Conservation (phyloP, 2,113 vertebrate genomes). For the Hippocampus mohnikei region DNA sequence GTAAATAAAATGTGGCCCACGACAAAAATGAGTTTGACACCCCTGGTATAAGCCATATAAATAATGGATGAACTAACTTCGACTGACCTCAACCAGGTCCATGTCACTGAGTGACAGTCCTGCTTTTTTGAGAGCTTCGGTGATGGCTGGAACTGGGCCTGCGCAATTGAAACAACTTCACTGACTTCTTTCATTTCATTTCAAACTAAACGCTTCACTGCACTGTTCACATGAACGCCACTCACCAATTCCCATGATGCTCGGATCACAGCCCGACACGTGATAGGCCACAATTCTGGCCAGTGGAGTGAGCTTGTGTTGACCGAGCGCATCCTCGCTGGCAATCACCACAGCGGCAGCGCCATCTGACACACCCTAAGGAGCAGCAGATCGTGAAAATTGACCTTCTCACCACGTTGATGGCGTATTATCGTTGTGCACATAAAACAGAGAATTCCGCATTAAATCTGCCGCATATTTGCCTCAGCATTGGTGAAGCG, state of each 20-base stretch:
- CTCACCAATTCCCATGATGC: slow-evolving; percentile 98
- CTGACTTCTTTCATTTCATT: not conserved
- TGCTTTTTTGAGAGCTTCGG: slow-evolving; percentile 86
- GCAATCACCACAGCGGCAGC: slow-evolving; percentile 86
- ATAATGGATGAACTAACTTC: not conserved
- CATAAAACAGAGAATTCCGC: no score
- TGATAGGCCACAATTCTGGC: slow-evolving; percentile 91
- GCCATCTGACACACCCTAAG: slow-evolving; percentile 90
- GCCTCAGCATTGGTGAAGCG: no score
- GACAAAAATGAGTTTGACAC: no score
- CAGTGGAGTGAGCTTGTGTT: slow-evolving; percentile 86
- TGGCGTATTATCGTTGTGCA: no score
- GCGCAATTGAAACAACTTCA: slow-evolving; percentile 1
- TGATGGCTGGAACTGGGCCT: slow-evolving; percentile 93
- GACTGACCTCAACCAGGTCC: slow-evolving; percentile 89
- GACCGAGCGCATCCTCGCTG: slow-evolving; percentile 88
- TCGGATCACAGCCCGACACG: slow-evolving; percentile 87
- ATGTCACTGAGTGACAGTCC: slow-evolving; percentile 87
- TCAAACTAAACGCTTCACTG: not conserved
- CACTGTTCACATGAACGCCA: not conserved
- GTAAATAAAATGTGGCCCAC: no score
- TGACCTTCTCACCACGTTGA: no score
- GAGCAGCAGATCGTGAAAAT: not conserved
- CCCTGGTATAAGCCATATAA: not conserved
- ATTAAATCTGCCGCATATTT: no score